A percentile compares a stretch with the other conserved stretches of the same genome.
These are phyloP conservation scores for Rhinella marina DNA, from an alignment of 2,797 vertebrate genomes.

Conservation along the genomic window DNA sequence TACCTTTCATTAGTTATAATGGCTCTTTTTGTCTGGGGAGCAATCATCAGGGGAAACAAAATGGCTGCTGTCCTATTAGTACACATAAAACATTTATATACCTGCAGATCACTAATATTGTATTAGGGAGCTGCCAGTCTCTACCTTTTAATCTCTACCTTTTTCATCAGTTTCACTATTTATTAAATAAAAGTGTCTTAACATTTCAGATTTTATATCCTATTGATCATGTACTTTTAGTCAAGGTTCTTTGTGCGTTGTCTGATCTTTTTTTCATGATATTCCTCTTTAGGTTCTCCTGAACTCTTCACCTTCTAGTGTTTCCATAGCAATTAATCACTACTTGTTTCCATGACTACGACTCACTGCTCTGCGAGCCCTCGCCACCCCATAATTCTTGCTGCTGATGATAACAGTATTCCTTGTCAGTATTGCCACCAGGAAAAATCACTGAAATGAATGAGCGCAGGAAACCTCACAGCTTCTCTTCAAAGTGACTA, in stretches of 20 bases:
- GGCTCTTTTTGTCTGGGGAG: too few relatives aligned
- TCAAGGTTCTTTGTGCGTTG: not conserved
- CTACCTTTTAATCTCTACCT: too few relatives aligned
- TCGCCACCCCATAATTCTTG: not conserved
- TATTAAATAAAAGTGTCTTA: too few relatives aligned
- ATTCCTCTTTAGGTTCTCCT: not conserved
- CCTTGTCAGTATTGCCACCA: not conserved
- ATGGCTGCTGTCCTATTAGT: too few relatives aligned
- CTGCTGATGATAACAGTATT: not conserved
- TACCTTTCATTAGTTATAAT: too few relatives aligned
- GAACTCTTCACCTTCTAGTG: slow-evolving; percentile 21
- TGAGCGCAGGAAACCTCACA: not conserved
- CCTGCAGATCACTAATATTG: too few relatives aligned
- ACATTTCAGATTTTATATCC: too few relatives aligned
- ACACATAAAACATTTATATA: too few relatives aligned
- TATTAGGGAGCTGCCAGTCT: too few relatives aligned
- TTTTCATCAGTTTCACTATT: too few relatives aligned
- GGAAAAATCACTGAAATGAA: not conserved
- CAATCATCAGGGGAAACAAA: too few relatives aligned
- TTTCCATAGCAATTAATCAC: slow-evolving; percentile 17
- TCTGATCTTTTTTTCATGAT: not conserved
- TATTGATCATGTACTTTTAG: too few relatives aligned
- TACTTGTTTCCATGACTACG: not conserved
- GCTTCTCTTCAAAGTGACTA: not conserved
- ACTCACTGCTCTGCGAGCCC: not conserved